Conservation (phyloP, 2,888 invertebrate species). For the Cosmorhoe ocellata region DNA sequence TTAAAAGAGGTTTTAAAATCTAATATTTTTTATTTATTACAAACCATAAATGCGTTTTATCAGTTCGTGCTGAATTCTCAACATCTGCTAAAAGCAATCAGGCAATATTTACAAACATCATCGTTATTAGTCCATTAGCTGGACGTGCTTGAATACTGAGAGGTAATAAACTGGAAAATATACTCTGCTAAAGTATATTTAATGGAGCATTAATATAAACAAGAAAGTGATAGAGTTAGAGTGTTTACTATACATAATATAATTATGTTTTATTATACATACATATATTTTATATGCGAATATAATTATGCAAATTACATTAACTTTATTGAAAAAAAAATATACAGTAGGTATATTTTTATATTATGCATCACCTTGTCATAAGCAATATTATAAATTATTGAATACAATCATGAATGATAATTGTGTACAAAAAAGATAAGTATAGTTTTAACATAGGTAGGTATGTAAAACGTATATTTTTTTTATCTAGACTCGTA, state of each 20-base stretch:
- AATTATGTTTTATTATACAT: no score
- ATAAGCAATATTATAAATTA: no score
- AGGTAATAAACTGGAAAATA: constrained; percentile 29
- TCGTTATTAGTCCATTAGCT: constrained; percentile 21
- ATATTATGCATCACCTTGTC: no score
- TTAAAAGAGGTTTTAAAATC: neutral
- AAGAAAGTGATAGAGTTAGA: neutral
- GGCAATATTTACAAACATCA: constrained; percentile 26
- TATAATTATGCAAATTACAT: no score
- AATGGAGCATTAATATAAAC: constrained; percentile 17
- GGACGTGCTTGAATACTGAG: constrained; percentile 17
- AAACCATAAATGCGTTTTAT: neutral
- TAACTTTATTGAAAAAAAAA: no score
- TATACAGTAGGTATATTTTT: no score
- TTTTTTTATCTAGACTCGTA: no score
- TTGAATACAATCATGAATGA: no score
- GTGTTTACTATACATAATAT: constrained; percentile 1
- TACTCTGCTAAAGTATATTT: constrained; percentile 21
- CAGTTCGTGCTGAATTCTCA: neutral
- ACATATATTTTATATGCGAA: no score
- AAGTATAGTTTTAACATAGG: no score
- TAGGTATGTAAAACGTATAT: no score
- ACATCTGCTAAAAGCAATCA: constrained; percentile 10
- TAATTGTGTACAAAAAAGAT: no score
- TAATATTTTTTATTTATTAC: neutral